These are phyloP conservation scores for Theretra japonica DNA, from an alignment of 2,888 invertebrate genomes.

Conservation along the genomic window DNA sequence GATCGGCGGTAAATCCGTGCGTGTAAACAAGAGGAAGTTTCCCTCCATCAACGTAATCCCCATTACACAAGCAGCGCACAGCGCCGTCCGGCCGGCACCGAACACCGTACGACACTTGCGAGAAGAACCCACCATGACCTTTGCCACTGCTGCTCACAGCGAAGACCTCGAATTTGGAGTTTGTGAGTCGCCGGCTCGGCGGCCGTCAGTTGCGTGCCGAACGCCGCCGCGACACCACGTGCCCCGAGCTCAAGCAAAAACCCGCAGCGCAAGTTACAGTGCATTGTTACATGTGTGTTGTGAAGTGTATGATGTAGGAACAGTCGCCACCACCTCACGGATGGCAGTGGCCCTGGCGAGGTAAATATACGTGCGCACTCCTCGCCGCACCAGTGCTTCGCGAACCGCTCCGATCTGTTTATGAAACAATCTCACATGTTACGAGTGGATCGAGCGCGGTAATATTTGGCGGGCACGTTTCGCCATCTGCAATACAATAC, in stretches of 20 bases:
- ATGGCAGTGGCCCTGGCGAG: conserved; percentile 60
- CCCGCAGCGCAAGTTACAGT: conserved; percentile 12
- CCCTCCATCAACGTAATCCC: neutral
- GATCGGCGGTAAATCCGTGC: conserved; percentile 5
- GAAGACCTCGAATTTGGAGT: conserved; percentile 73
- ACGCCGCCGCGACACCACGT: conserved; percentile 66
- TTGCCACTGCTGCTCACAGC: conserved; percentile 65
- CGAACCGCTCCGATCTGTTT: conserved; percentile 26
- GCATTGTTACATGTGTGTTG: conserved; percentile 39
- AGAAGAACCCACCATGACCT: conserved; percentile 64
- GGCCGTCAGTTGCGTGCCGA: conserved; percentile 70
- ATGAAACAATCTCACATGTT: neutral
- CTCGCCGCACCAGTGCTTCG: conserved; percentile 38
- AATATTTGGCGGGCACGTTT: conserved; percentile 24
- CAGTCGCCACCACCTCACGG: conserved; percentile 41
- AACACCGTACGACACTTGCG: neutral
- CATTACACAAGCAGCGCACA: neutral
- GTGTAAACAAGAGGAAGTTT: conserved; percentile 18
- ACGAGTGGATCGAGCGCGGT: conserved; percentile 8
- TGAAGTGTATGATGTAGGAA: conserved; percentile 51
- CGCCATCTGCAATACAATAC: conserved; percentile 31
- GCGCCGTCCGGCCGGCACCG: conserved; percentile 4
- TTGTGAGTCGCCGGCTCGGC: conserved; percentile 58
- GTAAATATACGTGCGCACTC: conserved; percentile 71
- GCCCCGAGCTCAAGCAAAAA: conserved; percentile 18